Evolutionary conservation across 2,113 vertebrate species (phyloP), one percentile per base, ranked within the genome.

Genomic region (Psittacara wagleri): DNA sequence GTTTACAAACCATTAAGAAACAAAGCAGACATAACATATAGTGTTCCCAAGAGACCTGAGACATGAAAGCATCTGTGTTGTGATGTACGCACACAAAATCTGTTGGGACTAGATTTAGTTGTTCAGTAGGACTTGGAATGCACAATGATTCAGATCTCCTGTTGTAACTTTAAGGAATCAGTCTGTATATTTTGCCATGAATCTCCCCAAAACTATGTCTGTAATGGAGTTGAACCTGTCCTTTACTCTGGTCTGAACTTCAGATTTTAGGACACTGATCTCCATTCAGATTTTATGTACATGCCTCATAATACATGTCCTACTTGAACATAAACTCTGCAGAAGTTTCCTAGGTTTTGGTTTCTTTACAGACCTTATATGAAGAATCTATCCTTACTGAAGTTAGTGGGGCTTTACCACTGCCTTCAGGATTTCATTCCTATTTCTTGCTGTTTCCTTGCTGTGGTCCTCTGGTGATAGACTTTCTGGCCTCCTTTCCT

Each of bases 1-100:
- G 28, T 90, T 96, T 94, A 84, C 86, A 95, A 94, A 95, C 74
- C 46, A 31, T 96, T 92, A 86, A 92, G 77, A 95, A 87, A 83
- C 27, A 81, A 67, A 93, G 54, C 88, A 95, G 90, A 91, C 59
- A 95, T 91, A 95, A 96, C 64, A 86, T 74, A 62, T 0, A 72
- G 64, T 54, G 43, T 88, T 94, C 88, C 54, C 82, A 86, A 90
- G 90, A 90, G 68, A 74, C 49, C 7, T 27, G 55, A 94, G 90
- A 95, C 82, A 88, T 96, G 59, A 95, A 93, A 96, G 90, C 51
- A 88, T 92, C 85, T 90, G 59, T 81, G 75, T 74, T 83, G 68
- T 86, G 82, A 90, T 63, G 67, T 92, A 85, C 5, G 0, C 77
- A 81, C 55, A 86, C 59, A 90, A 87, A 94, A 75, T 96, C 88